Evolutionary conservation across 1,140 invertebrate species (phyloP).

Genomic region (Hylaeus volcanicus): DNA sequence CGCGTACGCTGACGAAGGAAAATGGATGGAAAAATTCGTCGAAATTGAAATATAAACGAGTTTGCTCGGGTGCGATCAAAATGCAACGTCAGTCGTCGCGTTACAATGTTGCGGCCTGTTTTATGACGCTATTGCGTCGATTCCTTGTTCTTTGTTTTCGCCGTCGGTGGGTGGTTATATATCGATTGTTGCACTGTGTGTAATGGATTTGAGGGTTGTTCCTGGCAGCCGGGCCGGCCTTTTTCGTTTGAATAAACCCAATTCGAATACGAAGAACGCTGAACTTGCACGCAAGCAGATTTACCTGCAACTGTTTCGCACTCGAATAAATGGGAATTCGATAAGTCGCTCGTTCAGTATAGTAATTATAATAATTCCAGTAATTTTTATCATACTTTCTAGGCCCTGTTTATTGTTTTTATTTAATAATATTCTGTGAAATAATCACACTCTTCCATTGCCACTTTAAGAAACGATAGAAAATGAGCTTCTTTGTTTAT

Average conservation of each 20-base stretch:
- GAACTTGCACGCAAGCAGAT: slow-evolving; percentile 1
- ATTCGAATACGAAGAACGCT: slow-evolving; percentile 7
- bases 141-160: slow-evolving; percentile 22
- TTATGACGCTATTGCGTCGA: slow-evolving; percentile 29
- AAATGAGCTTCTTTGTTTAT: too few relatives aligned
- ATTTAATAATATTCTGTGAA: too few relatives aligned
- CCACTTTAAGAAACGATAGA: too few relatives aligned
- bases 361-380: too few relatives aligned
- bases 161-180: slow-evolving; percentile 16
- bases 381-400: too few relatives aligned
- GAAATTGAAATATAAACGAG: slow-evolving; percentile 33
- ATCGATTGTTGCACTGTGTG: slow-evolving; percentile 32
- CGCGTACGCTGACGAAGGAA: background rate
- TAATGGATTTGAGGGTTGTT: slow-evolving; percentile 4
- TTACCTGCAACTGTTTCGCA: too few relatives aligned
- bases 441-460: too few relatives aligned
- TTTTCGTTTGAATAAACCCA: slow-evolving; percentile 28
- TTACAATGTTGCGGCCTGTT: slow-evolving; percentile 26
- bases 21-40: slow-evolving; percentile 6
- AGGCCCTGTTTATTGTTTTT: too few relatives aligned
- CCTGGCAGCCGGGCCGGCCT: slow-evolving; percentile 10
- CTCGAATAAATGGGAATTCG: too few relatives aligned
- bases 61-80: background rate
- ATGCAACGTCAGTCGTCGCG: slow-evolving; percentile 30
- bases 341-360: too few relatives aligned